Base-by-base conservation (phyloP, 1,140 invertebrate species). In the Mizuhopecten yessoensis region DNA sequence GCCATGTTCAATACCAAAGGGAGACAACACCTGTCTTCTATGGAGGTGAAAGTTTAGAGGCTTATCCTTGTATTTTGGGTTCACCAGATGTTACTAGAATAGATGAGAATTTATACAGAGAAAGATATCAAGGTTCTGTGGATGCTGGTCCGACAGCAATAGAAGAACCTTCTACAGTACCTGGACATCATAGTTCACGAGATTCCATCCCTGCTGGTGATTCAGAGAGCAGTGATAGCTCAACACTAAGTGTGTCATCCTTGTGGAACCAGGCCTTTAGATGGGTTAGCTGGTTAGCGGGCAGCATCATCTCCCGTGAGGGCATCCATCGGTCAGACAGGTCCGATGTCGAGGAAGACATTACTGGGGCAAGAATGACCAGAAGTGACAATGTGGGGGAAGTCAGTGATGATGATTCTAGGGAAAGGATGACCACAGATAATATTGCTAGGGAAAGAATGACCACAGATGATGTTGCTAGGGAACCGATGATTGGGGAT, bases 241-340 rank as follows among this genome's bases (percentile, higher is more conserved):
- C 9, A 17, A 75, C n/a, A n/a, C 57, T 3, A 5, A 34, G 34
- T 87, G 86, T 20, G 5, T 39, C 86, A 34, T 1, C 33, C 33
- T 34, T 87, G 86, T 87, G 86, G 86, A 39, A 23, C 23, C 2
- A 15, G 13, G 86, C 86, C 33, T 87, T 87, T 34, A 87, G 86
- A 34, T 87, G 86, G 86, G 34, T 87, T 20, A 34, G 34, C 34
- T 34, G 20, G 34, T 33, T 87, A 20, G 86, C 86, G 1, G 86
- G 86, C 15, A 34, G 23, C 86, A 34, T 87, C 29, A 34, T 87
- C 20, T 34, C 34, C 0, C 86, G 23, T 23, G 34, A 87, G 20
- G 34, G 86, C 29, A 87, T 87, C 34, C 86, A 87, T 87, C 86
- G 11, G 34, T 17, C 2, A 87, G 86, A 34, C 57, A 49, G 45